These are phyloP conservation scores for Rhagium mordax DNA, from an alignment of 2,888 invertebrate genomes.

Conservation along the genomic window DNA sequence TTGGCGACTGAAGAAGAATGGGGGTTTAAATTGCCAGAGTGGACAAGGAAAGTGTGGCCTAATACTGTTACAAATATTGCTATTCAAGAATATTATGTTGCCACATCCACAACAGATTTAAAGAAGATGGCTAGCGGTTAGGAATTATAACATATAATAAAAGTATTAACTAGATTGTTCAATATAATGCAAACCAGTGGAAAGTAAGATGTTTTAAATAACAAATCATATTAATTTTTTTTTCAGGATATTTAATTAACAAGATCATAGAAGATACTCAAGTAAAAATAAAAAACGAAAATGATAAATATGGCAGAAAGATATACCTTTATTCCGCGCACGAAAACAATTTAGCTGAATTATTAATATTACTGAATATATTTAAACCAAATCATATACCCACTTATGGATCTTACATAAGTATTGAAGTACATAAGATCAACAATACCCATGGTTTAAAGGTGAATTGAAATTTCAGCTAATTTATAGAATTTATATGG, in stretches of 20 bases:
- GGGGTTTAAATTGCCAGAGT: conserved; percentile 41
- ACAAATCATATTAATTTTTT: too few species aligned
- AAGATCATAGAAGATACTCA: conserved; percentile 26
- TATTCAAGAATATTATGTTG: conserved; percentile 42
- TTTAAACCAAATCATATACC: conserved; percentile 68
- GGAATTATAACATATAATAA: too few species aligned
- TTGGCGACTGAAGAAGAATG: conserved; percentile 49
- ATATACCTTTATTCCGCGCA: conserved; percentile 70
- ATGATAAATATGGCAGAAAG: conserved; percentile 43
- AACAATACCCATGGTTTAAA: conserved; percentile 55
- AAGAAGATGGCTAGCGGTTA: conserved; percentile 48
- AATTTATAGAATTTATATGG: too few species aligned
- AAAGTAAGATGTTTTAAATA: too few species aligned
- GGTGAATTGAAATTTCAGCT: conserved; percentile 47
- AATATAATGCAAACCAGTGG: too few species aligned
- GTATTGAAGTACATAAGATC: conserved; percentile 63
- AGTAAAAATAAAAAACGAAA: background rate
- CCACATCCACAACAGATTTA: conserved; percentile 42
- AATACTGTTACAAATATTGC: conserved; percentile 42
- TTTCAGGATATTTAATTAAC: conserved; percentile 21
- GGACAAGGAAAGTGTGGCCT: conserved; percentile 47
- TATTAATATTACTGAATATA: conserved; percentile 69
- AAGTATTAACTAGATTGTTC: too few species aligned
- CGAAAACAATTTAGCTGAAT: conserved; percentile 72
- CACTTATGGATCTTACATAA: conserved; percentile 64